A percentile compares a stretch with the other conserved stretches of the same genome.
These are phyloP conservation scores for Protophormia terraenovae DNA, from an alignment of 2,888 invertebrate genomes.

Conservation along the genomic window DNA sequence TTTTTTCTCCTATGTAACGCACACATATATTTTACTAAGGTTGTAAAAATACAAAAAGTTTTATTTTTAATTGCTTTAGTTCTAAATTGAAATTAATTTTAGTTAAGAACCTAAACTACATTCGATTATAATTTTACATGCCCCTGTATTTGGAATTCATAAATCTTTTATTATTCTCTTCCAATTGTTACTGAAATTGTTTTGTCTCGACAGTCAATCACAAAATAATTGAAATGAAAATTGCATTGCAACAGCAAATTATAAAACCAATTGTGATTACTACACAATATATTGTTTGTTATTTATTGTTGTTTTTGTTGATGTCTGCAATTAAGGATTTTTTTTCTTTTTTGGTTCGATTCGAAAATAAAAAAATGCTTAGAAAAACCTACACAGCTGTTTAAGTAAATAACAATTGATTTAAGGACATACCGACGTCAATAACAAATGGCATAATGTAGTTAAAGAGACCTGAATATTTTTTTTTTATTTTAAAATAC, in stretches of 20 bases:
- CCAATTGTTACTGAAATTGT: slow-evolving; percentile 20
- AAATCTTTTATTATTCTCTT: slow-evolving; percentile 38
- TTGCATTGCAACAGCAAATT: slow-evolving; percentile 54
- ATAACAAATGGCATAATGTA: background rate
- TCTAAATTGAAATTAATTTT: background rate
- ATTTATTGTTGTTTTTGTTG: slow-evolving; percentile 23
- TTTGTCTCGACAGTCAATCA: slow-evolving; percentile 59
- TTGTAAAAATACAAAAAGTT: too few species aligned
- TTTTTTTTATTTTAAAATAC: background rate
- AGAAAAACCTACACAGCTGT: slow-evolving; percentile 32
- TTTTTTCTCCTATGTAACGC: too few species aligned
- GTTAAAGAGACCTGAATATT: background rate
- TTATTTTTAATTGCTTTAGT: too few species aligned
- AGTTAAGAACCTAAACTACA: background rate
- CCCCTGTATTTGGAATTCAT: slow-evolving; percentile 18
- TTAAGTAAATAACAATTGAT: slow-evolving; percentile 51
- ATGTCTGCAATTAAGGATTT: slow-evolving; percentile 40
- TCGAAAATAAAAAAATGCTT: slow-evolving; percentile 17
- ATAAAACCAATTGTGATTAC: slow-evolving; percentile 42
- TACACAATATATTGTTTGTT: slow-evolving; percentile 6
- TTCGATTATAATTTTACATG: background rate
- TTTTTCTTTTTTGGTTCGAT: background rate
- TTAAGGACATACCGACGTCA: slow-evolving; percentile 1
- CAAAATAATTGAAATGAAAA: slow-evolving; percentile 65
- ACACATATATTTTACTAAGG: too few species aligned